These are phyloP conservation scores for Sarcophaga caerulescens DNA, from an alignment of 2,888 invertebrate species.

Conservation along the genomic window DNA sequence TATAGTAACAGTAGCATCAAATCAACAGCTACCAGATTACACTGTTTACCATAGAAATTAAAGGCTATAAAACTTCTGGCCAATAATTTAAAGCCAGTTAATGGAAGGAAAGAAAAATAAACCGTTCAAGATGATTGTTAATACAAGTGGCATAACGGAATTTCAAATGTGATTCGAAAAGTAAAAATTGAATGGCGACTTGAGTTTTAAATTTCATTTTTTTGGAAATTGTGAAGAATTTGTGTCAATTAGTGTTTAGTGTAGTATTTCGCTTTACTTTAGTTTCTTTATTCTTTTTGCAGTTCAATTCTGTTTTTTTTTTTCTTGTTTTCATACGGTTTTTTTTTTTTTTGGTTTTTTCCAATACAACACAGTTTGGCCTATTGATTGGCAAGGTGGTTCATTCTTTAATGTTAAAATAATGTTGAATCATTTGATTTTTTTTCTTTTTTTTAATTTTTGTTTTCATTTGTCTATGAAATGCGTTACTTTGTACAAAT, in stretches of 20 bases:
- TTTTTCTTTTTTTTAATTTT: background rate
- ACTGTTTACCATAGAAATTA: conserved; percentile 34
- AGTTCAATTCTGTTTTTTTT: background rate
- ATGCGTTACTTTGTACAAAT: conserved; percentile 25
- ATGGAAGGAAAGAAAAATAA: too few relatives aligned
- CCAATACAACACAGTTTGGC: conserved; percentile 19
- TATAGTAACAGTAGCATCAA: background rate
- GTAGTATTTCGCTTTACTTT: too few relatives aligned
- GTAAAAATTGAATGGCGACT: background rate
- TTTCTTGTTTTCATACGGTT: conserved; percentile 1
- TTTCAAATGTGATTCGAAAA: background rate
- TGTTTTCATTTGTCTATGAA: background rate
- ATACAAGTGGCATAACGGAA: too few relatives aligned
- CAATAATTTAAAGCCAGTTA: too few relatives aligned
- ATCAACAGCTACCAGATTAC: conserved; percentile 2
- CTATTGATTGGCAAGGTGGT: conserved; percentile 50
- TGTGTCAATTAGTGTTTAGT: conserved; percentile 39
- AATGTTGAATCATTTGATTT: conserved; percentile 24
- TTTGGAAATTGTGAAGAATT: conserved; percentile 50
- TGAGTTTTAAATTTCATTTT: background rate
- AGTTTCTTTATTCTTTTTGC: background rate
- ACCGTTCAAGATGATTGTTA: too few relatives aligned
- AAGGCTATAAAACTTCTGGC: background rate
- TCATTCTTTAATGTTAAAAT: conserved; percentile 23
- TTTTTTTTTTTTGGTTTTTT: conserved; percentile 10